Evolutionary conservation across 2,888 invertebrate species (phyloP).

Genomic region (Hemithea aestivaria): DNA sequence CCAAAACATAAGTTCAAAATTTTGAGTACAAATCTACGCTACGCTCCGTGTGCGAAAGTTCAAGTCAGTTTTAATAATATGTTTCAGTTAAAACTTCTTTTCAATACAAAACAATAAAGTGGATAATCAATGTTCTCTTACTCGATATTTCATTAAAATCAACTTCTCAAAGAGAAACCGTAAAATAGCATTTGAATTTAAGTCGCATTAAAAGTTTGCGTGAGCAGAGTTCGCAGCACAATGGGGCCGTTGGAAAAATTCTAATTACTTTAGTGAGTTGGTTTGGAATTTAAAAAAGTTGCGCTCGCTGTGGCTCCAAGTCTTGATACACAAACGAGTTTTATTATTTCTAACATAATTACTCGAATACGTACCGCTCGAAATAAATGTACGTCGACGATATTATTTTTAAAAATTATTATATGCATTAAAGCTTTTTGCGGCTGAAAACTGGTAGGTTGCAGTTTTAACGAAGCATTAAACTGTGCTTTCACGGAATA

Average conservation of each 20-base stretch:
- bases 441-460: constrained; percentile 2
- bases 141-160: constrained; percentile 58
- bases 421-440: constrained; percentile 1
- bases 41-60: too few relatives aligned
- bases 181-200: constrained; percentile 73
- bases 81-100: constrained; percentile 13
- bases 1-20: too few relatives aligned
- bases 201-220: constrained; percentile 75
- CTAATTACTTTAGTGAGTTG: constrained; percentile 72
- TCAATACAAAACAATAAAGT: constrained; percentile 22
- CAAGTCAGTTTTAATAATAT: too few relatives aligned
- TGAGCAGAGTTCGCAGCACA: constrained; percentile 68
- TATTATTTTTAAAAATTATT: constrained; percentile 1
- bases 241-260: constrained; percentile 73
- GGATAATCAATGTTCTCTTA: constrained; percentile 34
- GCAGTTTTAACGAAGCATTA: constrained; percentile 7
- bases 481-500: background rate
- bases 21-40: too few relatives aligned
- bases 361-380: constrained; percentile 5
- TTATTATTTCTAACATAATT: constrained; percentile 27
- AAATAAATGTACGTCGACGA: background rate
- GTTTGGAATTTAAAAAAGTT: constrained; percentile 68
- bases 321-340: constrained; percentile 43
- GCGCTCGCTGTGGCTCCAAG: constrained; percentile 41
- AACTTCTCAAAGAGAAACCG: constrained; percentile 62